phyloP scores from a whole-genome alignment of 2,797 vertebrate species.

The Brotogeris chrysoptera region DNA sequence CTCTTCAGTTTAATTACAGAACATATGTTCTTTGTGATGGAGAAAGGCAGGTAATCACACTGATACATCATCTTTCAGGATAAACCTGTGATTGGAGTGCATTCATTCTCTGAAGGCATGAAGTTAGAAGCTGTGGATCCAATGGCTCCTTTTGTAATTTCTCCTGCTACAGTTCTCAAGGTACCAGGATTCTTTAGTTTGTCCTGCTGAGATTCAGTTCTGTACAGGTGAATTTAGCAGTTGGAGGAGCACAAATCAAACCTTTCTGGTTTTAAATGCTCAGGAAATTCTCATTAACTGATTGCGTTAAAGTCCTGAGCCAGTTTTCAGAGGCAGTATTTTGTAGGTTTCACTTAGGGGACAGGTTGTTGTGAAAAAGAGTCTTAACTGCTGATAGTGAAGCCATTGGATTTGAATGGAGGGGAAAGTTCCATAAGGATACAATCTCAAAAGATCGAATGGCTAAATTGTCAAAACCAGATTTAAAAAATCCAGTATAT shows the following conservation, averaged over 20 bases:
- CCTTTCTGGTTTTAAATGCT: neutral
- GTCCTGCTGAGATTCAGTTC: neutral
- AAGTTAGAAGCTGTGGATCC: slow-evolving; percentile 95
- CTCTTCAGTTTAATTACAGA: neutral
- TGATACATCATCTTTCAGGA: slow-evolving; percentile 79
- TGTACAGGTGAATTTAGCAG: neutral
- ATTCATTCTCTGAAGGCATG: slow-evolving; percentile 92
- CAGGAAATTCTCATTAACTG: neutral
- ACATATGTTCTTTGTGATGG: neutral
- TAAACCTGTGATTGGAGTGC: slow-evolving; percentile 81
- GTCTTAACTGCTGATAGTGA: neutral
- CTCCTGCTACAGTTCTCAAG: slow-evolving; percentile 92
- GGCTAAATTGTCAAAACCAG: neutral
- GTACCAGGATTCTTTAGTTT: slow-evolving; percentile 70
- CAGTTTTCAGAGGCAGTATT: neutral
- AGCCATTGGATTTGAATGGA: neutral
- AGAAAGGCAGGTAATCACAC: neutral
- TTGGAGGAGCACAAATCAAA: neutral
- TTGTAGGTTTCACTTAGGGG: neutral
- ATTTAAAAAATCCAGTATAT: neutral
- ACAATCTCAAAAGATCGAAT: neutral
- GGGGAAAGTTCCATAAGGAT: neutral
- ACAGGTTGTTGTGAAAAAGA: neutral
- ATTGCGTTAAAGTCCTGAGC: neutral
- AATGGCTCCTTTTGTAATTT: slow-evolving; percentile 88